Conservation (phyloP, 2,888 invertebrate species). For the Rotaria socialis region DNA sequence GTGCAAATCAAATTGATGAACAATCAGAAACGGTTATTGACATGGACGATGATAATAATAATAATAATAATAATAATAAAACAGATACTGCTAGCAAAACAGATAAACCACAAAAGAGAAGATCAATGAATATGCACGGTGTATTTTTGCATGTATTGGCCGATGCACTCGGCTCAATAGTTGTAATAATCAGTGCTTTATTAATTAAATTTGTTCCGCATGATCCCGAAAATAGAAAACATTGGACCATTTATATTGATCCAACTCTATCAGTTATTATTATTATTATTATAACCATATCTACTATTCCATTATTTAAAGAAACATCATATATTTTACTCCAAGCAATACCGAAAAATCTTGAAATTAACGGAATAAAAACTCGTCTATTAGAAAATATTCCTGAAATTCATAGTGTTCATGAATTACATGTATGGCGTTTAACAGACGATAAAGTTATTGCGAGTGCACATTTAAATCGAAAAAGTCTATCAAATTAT, state of each 20-base stretch:
- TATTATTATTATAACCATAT: constrained; percentile 37
- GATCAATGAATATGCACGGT: constrained; percentile 48
- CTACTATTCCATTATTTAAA: constrained; percentile 58
- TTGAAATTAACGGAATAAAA: constrained; percentile 77
- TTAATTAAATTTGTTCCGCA: constrained; percentile 47
- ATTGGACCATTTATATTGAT: constrained; percentile 46
- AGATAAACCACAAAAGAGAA: constrained; percentile 1
- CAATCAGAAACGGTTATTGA: constrained; percentile 1
- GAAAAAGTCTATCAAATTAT: constrained; percentile 81
- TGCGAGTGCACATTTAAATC: constrained; percentile 90
- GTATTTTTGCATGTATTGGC: constrained; percentile 49
- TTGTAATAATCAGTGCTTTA: constrained; percentile 48
- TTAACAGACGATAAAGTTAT: constrained; percentile 90
- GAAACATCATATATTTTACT: constrained; percentile 89
- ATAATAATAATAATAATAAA: too few species aligned
- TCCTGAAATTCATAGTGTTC: constrained; percentile 68
- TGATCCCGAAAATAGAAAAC: not conserved
- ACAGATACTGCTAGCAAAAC: not conserved
- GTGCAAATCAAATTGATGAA: not conserved
- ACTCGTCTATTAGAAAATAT: constrained; percentile 65
- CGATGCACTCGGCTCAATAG: constrained; percentile 49
- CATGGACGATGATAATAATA: not conserved
- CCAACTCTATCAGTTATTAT: constrained; percentile 40
- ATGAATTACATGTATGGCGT: constrained; percentile 98
- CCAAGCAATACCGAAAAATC: constrained; percentile 96